Conservation (phyloP, 2,797 vertebrate genomes). For the Hipposideros larvatus region DNA sequence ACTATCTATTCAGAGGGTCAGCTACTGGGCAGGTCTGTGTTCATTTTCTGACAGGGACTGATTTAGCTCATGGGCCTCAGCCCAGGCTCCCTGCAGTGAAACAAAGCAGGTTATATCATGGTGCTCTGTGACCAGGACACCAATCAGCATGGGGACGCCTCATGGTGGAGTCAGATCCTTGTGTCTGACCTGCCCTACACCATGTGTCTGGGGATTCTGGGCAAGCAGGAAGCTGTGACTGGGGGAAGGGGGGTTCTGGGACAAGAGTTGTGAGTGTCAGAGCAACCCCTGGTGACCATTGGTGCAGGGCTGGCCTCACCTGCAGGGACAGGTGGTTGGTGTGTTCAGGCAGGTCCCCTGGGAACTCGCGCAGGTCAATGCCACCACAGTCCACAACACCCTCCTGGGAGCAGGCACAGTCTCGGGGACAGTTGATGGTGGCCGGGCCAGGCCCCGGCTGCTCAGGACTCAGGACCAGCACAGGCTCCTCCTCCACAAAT, state of each 20-base stretch:
- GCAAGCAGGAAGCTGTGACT: background rate
- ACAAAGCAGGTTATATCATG: background rate
- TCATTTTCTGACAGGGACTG: background rate
- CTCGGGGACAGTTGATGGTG: conserved; percentile 90
- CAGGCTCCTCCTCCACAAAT: conserved; percentile 80
- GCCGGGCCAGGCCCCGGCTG: conserved; percentile 38
- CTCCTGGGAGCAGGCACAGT: conserved; percentile 94
- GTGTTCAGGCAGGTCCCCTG: conserved; percentile 89
- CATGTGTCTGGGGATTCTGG: background rate
- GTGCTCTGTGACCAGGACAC: background rate
- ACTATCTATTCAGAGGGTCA: background rate
- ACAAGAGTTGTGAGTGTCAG: accelerated
- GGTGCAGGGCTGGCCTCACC: conserved; percentile 85
- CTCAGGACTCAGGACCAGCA: conserved; percentile 73
- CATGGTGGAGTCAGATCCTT: background rate
- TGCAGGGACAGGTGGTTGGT: conserved; percentile 96
- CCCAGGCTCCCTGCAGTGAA: background rate
- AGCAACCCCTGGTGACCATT: background rate
- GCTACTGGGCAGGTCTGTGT: background rate
- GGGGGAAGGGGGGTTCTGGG: background rate
- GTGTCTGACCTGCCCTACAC: background rate
- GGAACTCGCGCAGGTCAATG: conserved; percentile 95
- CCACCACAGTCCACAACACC: conserved; percentile 96
- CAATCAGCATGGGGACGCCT: background rate
- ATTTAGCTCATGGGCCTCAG: background rate